Evolutionary conservation across 2,888 invertebrate genomes (phyloP).

Genomic region (Chaitophorus viminalis): DNA sequence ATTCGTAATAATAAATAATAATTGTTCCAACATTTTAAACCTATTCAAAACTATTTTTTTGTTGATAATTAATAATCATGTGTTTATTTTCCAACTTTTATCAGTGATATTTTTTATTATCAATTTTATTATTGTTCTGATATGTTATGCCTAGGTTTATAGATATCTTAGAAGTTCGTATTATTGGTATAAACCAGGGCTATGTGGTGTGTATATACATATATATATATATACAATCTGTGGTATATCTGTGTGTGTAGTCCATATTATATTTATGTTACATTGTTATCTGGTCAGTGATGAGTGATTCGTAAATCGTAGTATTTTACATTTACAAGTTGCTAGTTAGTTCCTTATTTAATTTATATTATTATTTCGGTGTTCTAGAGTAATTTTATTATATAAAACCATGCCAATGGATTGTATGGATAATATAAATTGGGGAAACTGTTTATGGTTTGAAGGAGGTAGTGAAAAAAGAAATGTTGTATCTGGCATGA

Average conservation of each 20-base stretch:
- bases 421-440: slow-evolving; percentile 79
- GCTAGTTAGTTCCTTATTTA: background rate
- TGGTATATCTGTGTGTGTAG: too few relatives aligned
- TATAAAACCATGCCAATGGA: slow-evolving; percentile 35
- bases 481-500: slow-evolving; percentile 86
- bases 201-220: too few relatives aligned
- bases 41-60: background rate
- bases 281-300: too few relatives aligned
- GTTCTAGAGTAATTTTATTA: background rate
- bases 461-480: slow-evolving; percentile 82
- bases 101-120: background rate
- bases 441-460: slow-evolving; percentile 84
- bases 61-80: slow-evolving; percentile 1
- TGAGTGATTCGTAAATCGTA: background rate
- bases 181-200: too few relatives aligned
- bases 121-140: background rate
- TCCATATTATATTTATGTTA: too few relatives aligned
- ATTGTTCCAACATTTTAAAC: background rate
- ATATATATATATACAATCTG: too few relatives aligned
- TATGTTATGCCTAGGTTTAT: too few relatives aligned
- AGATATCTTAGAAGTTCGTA: too few relatives aligned
- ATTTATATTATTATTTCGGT: background rate
- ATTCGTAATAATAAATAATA: too few relatives aligned
- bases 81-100: background rate
- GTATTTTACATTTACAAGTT: background rate